These are phyloP conservation scores for Zoanthus gigantus DNA, from an alignment of 92 coral and sea anemone species.

Conservation along the genomic window DNA sequence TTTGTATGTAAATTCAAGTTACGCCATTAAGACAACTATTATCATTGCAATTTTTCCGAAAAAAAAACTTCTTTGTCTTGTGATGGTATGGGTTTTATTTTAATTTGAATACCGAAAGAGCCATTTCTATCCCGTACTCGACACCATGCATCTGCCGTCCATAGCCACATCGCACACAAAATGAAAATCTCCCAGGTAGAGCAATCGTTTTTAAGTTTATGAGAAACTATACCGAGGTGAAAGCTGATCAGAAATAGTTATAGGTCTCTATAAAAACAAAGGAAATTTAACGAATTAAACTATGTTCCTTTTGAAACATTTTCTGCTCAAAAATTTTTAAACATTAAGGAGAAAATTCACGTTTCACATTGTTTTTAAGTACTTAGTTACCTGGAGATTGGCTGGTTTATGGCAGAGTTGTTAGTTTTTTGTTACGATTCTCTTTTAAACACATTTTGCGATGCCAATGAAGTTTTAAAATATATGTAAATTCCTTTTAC, in stretches of 20 bases:
- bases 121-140: not conserved
- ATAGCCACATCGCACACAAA: not conserved
- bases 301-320: too few relatives aligned
- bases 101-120: constrained; percentile 19
- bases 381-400: too few relatives aligned
- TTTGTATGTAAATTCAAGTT: not conserved
- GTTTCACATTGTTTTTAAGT: not conserved
- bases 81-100: not conserved
- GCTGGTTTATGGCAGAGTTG: too few relatives aligned
- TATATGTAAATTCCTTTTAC: too few relatives aligned
- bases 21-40: not conserved
- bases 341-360: not conserved
- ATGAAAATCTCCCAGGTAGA: constrained; percentile 12
- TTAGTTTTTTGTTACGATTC: too few relatives aligned
- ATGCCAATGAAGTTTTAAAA: too few relatives aligned
- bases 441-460: too few relatives aligned
- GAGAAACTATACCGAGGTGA: not conserved
- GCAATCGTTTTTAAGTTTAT: not conserved
- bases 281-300: too few relatives aligned
- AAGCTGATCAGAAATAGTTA: not conserved
- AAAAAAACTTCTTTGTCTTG: not conserved
- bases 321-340: too few relatives aligned
- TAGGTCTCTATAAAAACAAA: too few relatives aligned
- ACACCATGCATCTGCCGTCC: constrained; percentile 32
- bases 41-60: not conserved